Conservation (phyloP, 2,113 vertebrate genomes). For the Tetrax tetrax region DNA sequence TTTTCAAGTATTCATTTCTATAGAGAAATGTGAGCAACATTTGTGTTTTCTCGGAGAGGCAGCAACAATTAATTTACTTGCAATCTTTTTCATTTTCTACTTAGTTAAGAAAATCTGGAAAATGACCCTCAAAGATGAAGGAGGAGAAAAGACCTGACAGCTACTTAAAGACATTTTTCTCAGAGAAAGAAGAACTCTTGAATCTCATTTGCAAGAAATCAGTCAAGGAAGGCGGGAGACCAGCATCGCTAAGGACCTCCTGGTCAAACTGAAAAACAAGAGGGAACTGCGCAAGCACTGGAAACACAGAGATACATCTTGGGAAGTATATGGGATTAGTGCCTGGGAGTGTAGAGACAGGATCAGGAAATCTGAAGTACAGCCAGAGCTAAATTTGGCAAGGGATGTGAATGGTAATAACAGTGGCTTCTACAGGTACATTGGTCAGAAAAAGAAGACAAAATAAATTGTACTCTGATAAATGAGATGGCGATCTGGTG, state of each 20-base stretch:
- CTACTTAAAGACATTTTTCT: background rate
- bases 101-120: background rate
- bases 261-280: background rate
- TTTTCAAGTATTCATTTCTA: background rate
- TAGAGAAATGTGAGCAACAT: background rate
- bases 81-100: background rate
- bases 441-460: background rate
- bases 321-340: background rate
- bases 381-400: background rate
- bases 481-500: fast-evolving
- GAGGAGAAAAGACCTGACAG: background rate
- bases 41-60: fast-evolving
- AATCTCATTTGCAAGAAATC: background rate
- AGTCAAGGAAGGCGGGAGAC: background rate
- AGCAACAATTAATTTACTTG: background rate
- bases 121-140: background rate
- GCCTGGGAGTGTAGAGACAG: background rate
- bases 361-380: background rate
- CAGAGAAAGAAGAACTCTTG: background rate
- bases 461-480: background rate
- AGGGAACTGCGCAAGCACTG: background rate
- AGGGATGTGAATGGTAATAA: background rate
- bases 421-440: background rate
- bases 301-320: background rate
- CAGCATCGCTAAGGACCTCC: background rate